phyloP scores from a whole-genome alignment of 1,140 invertebrate genomes.

The Drosophila lacteicornis region DNA sequence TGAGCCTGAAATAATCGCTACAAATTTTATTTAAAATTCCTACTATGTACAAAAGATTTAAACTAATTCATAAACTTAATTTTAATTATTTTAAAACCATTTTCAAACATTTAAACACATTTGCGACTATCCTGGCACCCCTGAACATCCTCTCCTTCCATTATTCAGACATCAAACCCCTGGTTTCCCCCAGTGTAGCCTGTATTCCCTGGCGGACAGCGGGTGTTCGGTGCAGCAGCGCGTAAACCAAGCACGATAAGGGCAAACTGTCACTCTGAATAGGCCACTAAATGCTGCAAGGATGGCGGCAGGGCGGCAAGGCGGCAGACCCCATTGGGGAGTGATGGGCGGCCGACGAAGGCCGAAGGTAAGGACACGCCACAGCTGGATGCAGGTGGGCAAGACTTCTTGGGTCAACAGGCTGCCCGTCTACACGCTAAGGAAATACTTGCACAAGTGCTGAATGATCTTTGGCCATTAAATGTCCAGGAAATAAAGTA shows the following conservation, averaged over 20 bases:
- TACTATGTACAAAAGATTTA: not conserved
- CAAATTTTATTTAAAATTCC: no score
- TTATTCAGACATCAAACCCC: no score
- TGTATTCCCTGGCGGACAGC: conserved; percentile 6
- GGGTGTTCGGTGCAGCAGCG: conserved; percentile 48
- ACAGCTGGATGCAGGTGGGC: not conserved
- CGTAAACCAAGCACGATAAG: conserved; percentile 69
- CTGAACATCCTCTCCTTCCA: no score
- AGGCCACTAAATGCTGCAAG: conserved; percentile 62
- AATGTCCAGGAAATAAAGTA: no score
- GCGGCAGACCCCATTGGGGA: no score
- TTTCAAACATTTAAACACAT: not conserved
- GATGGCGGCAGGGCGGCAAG: not conserved
- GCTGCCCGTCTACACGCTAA: not conserved
- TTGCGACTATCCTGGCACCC: no score
- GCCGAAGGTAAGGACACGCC: conserved; percentile 9
- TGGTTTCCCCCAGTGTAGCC: not conserved
- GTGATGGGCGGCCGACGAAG: not conserved
- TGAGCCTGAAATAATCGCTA: no score
- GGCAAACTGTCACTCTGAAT: conserved; percentile 70
- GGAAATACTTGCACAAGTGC: not conserved
- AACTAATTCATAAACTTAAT: not conserved
- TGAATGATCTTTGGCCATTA: not conserved
- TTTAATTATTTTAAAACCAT: not conserved
- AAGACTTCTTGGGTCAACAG: conserved; percentile 6